These are phyloP conservation scores for Florisuga fusca DNA, from an alignment of 2,797 vertebrate species.

Conservation along the genomic window DNA sequence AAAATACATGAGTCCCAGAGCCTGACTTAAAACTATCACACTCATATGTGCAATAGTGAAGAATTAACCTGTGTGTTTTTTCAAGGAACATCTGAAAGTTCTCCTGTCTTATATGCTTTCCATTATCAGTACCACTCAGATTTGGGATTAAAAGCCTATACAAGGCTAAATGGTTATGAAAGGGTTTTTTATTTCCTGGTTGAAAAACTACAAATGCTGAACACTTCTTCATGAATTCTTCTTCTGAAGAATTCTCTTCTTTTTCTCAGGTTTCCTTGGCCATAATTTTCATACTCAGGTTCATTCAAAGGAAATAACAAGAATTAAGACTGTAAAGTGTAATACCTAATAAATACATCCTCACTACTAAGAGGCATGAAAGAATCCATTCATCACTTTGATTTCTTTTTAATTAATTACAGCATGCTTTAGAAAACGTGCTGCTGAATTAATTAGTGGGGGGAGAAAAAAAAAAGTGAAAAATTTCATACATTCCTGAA, in stretches of 20 bases:
- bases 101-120: neutral
- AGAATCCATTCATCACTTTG: neutral
- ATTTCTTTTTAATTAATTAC: neutral
- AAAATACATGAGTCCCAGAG: neutral
- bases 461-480: neutral
- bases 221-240: neutral
- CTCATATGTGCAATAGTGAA: neutral
- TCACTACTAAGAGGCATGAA: neutral
- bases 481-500: neutral
- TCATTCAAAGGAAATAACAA: neutral
- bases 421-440: neutral
- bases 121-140: neutral
- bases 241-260: neutral
- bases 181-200: neutral
- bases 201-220: neutral
- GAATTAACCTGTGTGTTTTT: neutral
- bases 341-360: neutral
- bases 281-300: neutral
- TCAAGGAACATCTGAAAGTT: neutral
- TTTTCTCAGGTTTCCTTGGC: neutral
- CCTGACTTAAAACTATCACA: neutral
- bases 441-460: neutral
- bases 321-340: neutral
- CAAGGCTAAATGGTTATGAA: neutral
- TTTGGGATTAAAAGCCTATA: neutral